phyloP scores from a whole-genome alignment of 2,888 invertebrate species.

The Tupiocoris notatus region DNA sequence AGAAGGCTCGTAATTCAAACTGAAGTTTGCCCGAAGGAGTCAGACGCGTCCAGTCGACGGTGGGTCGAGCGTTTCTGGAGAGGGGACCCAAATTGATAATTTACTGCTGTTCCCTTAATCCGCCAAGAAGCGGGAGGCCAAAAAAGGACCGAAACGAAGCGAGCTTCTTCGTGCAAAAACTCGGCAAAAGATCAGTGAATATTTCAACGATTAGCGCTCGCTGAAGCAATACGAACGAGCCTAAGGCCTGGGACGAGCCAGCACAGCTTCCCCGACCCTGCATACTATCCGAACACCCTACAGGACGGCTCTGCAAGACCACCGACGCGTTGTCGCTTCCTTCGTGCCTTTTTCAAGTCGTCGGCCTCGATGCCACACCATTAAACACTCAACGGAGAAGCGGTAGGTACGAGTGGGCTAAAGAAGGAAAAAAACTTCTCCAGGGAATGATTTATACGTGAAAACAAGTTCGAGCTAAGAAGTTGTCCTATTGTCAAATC shows the following conservation, averaged over 20 bases:
- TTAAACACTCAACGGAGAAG: constrained; percentile 27
- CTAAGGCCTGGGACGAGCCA: not conserved
- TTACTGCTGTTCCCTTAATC: constrained; percentile 16
- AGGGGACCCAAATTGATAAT: constrained; percentile 37
- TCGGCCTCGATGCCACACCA: constrained; percentile 22
- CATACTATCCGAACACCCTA: not conserved
- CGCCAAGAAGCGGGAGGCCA: constrained; percentile 1
- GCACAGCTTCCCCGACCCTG: not conserved
- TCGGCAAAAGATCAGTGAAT: constrained; percentile 36
- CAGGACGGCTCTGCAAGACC: not conserved
- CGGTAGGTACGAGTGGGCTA: not conserved
- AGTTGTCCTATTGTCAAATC: constrained; percentile 40
- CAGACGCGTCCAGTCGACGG: not conserved
- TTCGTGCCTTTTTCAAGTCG: not conserved
- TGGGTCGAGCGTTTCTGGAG: not conserved
- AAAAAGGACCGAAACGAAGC: not conserved
- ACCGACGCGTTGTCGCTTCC: not conserved
- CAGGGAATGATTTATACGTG: constrained; percentile 37
- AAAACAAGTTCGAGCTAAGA: constrained; percentile 41
- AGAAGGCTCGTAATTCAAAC: constrained; percentile 26
- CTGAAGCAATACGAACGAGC: constrained; percentile 29
- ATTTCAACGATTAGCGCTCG: constrained; percentile 41
- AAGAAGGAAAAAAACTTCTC: constrained; percentile 10
- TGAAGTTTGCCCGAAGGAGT: constrained; percentile 8
- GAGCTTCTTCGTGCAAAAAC: constrained; percentile 34